These are phyloP conservation scores for Tetramorium bicarinatum DNA, from an alignment of 2,888 invertebrate species.

Conservation along the genomic window DNA sequence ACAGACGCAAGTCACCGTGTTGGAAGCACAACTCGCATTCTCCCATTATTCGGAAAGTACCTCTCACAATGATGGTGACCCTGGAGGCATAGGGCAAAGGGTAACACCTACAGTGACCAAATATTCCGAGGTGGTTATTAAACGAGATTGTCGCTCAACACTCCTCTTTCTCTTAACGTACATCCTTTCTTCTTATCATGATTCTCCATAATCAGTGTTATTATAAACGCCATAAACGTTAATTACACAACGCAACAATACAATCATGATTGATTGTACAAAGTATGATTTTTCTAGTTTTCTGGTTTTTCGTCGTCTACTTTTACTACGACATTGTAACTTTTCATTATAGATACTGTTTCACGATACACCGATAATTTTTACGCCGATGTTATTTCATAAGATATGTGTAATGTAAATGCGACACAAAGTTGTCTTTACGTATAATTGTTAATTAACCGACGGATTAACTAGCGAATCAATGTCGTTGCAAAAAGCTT, in stretches of 20 bases:
- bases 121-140: not conserved
- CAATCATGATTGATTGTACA: not conserved
- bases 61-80: slow-evolving; percentile 9
- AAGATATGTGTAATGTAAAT: too few species aligned
- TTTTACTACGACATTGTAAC: not conserved
- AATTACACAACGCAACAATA: not conserved
- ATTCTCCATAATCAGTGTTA: not conserved
- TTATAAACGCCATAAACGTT: not conserved
- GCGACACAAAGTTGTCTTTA: not conserved
- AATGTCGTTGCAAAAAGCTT: slow-evolving; percentile 8
- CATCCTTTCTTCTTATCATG: not conserved
- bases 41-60: slow-evolving; percentile 35
- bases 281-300: not conserved
- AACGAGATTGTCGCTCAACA: not conserved
- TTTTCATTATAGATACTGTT: not conserved
- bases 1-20: slow-evolving; percentile 9
- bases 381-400: not conserved
- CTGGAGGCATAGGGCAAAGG: not conserved
- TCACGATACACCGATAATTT: not conserved
- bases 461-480: not conserved
- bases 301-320: not conserved
- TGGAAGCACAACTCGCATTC: slow-evolving; percentile 19
- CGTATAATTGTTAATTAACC: not conserved
- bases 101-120: not conserved
- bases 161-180: not conserved